Conservation (phyloP, 2,797 vertebrate genomes). For the Darevskia mixta region DNA sequence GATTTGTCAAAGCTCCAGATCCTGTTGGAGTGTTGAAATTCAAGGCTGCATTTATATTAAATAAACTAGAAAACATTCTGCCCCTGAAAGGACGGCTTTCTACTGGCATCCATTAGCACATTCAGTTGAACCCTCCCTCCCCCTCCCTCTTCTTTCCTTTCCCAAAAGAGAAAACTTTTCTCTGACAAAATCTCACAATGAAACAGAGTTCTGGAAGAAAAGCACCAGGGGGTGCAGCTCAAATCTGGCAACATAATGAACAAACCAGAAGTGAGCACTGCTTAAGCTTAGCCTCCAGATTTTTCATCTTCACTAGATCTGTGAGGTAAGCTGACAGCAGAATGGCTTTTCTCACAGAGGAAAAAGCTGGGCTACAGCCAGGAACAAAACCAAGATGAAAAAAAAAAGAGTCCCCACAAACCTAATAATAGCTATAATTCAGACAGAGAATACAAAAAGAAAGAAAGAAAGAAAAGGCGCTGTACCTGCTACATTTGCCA, state of each 20-base stretch:
- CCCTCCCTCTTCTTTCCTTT: neutral
- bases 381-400: neutral
- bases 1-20: neutral
- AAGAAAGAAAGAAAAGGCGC: neutral
- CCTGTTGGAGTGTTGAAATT: accelerated
- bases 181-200: neutral
- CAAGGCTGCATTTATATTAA: neutral
- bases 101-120: neutral
- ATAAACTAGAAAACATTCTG: neutral
- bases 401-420: neutral
- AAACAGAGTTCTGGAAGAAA: neutral
- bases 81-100: accelerated
- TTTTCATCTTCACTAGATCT: neutral
- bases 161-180: neutral
- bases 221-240: accelerated
- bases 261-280: constrained; percentile 13
- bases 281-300: constrained; percentile 21
- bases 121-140: neutral
- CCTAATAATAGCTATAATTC: neutral
- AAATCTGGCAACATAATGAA: accelerated
- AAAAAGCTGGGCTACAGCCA: neutral
- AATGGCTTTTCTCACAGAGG: neutral
- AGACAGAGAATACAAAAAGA: accelerated
- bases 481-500: neutral
- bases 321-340: neutral